These are phyloP conservation scores for Melangyna quadrimaculata DNA, from an alignment of 2,888 invertebrate genomes.

Conservation along the genomic window DNA sequence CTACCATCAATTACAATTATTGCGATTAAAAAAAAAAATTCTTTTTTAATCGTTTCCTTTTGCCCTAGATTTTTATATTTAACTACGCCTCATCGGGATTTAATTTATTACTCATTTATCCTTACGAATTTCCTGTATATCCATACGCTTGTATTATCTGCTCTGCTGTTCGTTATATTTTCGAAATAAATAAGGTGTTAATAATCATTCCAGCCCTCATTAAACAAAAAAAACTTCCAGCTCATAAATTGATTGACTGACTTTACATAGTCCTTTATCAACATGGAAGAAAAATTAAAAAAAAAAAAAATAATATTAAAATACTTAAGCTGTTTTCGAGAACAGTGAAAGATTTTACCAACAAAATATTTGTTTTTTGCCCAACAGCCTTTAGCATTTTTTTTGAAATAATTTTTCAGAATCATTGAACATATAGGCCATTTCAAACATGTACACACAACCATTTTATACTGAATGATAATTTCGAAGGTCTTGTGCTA, in stretches of 20 bases:
- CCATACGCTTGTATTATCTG: neutral
- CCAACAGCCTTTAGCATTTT: neutral
- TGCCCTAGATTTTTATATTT: neutral
- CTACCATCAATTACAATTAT: too few species aligned
- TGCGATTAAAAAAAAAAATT: neutral
- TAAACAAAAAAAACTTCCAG: neutral
- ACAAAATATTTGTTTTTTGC: neutral
- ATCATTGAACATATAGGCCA: neutral
- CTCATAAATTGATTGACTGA: neutral
- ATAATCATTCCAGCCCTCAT: neutral
- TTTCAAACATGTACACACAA: neutral
- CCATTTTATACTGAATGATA: neutral
- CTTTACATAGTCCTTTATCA: neutral
- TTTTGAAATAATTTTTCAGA: neutral
- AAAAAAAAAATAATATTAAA: neutral
- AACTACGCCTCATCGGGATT: neutral
- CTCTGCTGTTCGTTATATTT: neutral
- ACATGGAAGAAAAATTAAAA: neutral
- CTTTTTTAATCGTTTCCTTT: too few species aligned
- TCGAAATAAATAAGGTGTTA: neutral
- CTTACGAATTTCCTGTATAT: neutral
- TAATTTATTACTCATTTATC: neutral
- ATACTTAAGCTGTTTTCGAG: neutral
- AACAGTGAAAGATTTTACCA: neutral
- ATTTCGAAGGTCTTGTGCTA: conserved; percentile 4